Evolutionary conservation across 2,888 invertebrate species (phyloP).

Genomic region (Corythucha ciliata): DNA sequence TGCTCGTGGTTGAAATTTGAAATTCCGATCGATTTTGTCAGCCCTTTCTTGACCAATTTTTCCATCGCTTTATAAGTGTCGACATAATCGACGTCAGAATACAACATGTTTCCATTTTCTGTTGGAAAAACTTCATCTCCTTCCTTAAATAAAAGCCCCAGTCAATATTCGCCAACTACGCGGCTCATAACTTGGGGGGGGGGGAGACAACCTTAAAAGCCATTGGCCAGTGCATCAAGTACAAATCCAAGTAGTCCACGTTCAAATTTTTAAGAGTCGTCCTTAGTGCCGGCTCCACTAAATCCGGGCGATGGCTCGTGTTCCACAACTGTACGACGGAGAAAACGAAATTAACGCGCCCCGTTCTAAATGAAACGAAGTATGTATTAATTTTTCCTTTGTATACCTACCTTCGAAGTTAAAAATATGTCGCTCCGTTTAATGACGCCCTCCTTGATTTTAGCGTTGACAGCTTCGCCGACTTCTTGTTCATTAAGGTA

Average conservation of each 20-base stretch:
- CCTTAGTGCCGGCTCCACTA: conserved; percentile 60
- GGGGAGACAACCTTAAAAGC: conserved; percentile 52
- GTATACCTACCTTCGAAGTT: conserved; percentile 47
- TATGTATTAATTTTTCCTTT: too few relatives aligned
- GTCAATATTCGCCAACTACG: conserved; percentile 40
- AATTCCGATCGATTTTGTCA: conserved; percentile 53
- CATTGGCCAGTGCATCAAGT: conserved; percentile 86
- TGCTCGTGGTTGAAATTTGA: conserved; percentile 75
- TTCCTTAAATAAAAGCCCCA: too few relatives aligned
- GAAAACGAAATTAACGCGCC: too few relatives aligned
- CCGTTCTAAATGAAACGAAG: too few relatives aligned
- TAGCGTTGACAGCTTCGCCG: conserved; percentile 53
- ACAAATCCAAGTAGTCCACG: conserved; percentile 71
- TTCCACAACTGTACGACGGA: conserved; percentile 74
- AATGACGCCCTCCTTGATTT: conserved; percentile 54
- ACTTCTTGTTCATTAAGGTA: conserved; percentile 66
- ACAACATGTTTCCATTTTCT: conserved; percentile 32
- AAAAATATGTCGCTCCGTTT: conserved; percentile 62
- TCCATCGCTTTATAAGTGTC: conserved; percentile 28
- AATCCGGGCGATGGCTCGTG: conserved; percentile 68
- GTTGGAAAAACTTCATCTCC: conserved; percentile 53
- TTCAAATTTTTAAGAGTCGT: conserved; percentile 61
- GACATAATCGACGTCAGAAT: conserved; percentile 8
- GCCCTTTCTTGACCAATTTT: conserved; percentile 15
- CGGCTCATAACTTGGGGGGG: conserved; percentile 55